phyloP scores from a whole-genome alignment of 2,113 vertebrate genomes.

The Chaetura pelagica region DNA sequence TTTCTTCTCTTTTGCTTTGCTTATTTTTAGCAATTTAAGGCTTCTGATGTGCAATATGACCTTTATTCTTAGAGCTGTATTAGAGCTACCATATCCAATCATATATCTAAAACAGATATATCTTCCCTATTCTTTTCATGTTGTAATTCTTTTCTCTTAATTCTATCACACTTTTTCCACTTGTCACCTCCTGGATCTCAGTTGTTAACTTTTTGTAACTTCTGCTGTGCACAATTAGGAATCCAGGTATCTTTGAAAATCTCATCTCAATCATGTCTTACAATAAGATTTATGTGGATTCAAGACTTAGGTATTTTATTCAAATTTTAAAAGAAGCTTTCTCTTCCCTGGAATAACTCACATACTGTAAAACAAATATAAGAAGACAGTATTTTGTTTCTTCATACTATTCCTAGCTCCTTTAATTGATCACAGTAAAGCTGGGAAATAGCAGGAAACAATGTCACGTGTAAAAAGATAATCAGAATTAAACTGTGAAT shows the following conservation, averaged over 20 bases:
- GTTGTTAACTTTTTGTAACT: background rate
- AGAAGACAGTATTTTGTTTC: background rate
- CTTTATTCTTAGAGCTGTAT: background rate
- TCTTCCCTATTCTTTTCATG: background rate
- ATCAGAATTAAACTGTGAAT: background rate
- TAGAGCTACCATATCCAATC: background rate
- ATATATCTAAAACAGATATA: background rate
- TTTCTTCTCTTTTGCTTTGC: background rate
- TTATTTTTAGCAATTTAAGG: background rate
- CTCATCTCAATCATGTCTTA: background rate
- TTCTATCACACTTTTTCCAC: background rate
- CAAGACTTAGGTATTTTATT: background rate
- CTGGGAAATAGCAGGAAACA: background rate
- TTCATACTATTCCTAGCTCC: background rate
- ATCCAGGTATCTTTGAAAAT: background rate
- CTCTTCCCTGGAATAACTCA: background rate
- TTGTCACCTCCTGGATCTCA: background rate
- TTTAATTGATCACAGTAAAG: background rate
- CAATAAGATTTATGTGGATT: background rate
- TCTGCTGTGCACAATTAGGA: background rate
- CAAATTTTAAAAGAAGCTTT: background rate
- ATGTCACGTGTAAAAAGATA: background rate
- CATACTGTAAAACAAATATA: background rate
- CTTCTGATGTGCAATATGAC: background rate
- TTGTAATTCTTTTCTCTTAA: background rate